phyloP scores from a whole-genome alignment of 2,888 invertebrate species.

The Tetrapedia diversipes region DNA sequence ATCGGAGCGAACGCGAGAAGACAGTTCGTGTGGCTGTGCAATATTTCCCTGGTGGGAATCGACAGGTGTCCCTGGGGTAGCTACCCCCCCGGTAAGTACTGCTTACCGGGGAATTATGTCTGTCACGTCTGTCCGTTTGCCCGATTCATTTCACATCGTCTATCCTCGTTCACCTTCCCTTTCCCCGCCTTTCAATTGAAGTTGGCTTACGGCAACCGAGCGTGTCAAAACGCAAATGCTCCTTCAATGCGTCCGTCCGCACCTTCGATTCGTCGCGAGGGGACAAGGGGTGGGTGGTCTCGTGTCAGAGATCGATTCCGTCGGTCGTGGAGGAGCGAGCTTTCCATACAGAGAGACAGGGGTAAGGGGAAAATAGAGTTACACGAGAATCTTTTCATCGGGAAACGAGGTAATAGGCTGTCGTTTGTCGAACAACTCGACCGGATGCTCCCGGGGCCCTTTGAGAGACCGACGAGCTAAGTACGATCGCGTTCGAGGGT shows the following conservation, averaged over 20 bases:
- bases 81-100: conserved; percentile 72
- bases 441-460: conserved; percentile 4
- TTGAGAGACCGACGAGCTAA: conserved; percentile 31
- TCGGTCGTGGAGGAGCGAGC: not conserved
- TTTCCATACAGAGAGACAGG: too few species aligned
- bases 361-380: not conserved
- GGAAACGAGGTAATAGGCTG: conserved; percentile 19
- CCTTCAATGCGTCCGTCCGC: conserved; percentile 60
- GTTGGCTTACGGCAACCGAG: conserved; percentile 72
- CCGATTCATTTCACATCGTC: conserved; percentile 77
- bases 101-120: conserved; percentile 79
- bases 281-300: not conserved
- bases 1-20: conserved; percentile 60
- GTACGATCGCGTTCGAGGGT: conserved; percentile 15
- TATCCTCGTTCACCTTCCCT: conserved; percentile 63
- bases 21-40: conserved; percentile 58
- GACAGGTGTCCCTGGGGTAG: conserved; percentile 75
- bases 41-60: conserved; percentile 76
- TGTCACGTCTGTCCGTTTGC: conserved; percentile 79
- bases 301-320: conserved; percentile 11
- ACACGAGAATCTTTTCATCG: conserved; percentile 33
- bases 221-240: conserved; percentile 71
- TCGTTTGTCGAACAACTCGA: conserved; percentile 18
- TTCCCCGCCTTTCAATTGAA: conserved; percentile 62
- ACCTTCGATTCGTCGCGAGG: conserved; percentile 44